Conservation (phyloP, 2,113 vertebrate genomes). For the Pimephales promelas region DNA sequence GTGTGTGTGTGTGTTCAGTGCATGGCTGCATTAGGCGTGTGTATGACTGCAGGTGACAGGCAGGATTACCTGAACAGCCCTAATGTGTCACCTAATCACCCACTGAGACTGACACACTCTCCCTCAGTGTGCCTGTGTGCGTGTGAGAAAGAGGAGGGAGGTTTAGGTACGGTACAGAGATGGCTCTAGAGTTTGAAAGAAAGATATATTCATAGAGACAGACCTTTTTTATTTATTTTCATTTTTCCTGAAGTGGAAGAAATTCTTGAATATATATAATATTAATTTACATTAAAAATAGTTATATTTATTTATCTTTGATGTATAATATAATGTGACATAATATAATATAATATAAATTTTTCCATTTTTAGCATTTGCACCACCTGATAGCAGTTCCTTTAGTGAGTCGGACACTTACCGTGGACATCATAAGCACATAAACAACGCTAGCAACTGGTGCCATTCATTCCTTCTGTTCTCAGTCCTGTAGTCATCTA, state of each 20-base stretch:
- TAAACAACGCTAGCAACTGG: background rate
- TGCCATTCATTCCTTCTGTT: background rate
- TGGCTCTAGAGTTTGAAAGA: background rate
- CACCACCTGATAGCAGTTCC: background rate
- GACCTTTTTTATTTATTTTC: too few relatives aligned
- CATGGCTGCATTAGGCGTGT: background rate
- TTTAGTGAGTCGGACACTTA: background rate
- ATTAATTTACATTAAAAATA: background rate
- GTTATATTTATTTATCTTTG: background rate
- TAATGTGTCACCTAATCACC: constrained; percentile 43
- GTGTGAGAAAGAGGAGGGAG: background rate
- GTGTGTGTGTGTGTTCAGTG: background rate
- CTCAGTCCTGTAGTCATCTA: constrained; percentile 6
- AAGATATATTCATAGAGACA: background rate
- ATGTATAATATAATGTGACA: background rate
- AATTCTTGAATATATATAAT: background rate
- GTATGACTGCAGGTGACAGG: constrained; percentile 37
- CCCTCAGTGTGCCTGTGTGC: background rate
- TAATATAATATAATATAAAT: too few relatives aligned
- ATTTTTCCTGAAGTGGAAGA: background rate
- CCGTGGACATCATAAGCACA: background rate
- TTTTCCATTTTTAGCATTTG: background rate
- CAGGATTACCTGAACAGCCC: constrained; percentile 19
- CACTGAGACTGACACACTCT: constrained; percentile 22
- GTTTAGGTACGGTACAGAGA: constrained; percentile 3